Percentiles rank a stretch among this genome's conserved stretches.
phyloP scores from a whole-genome alignment of 2,113 vertebrate species.

The Catharus bicknelli region DNA sequence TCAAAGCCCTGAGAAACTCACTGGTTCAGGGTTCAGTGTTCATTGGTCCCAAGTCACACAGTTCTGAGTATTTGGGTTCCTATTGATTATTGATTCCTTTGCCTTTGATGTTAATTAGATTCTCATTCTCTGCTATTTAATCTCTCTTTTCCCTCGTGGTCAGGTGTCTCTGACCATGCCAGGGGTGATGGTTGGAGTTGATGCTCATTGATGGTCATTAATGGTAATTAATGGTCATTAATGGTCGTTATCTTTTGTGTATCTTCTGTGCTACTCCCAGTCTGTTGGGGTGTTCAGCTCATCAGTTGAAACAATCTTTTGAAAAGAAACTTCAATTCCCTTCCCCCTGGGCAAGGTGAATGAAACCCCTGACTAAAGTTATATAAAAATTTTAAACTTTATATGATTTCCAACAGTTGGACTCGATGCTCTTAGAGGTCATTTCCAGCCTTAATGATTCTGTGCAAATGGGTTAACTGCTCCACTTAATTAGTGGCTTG shows the following conservation, averaged over 20 bases:
- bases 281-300: not conserved
- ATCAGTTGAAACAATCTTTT: not conserved
- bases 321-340: not conserved
- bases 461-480: no score
- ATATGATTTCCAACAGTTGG: not conserved
- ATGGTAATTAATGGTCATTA: not conserved
- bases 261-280: not conserved
- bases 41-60: not conserved
- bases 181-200: not conserved
- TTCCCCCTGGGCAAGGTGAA: not conserved
- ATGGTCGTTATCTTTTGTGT: not conserved
- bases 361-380: not conserved
- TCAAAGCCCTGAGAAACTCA: not conserved
- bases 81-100: not conserved
- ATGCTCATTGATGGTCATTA: not conserved
- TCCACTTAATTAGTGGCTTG: no score
- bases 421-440: not conserved
- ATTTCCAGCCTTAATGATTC: no score
- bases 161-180: not conserved
- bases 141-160: not conserved
- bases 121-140: not conserved
- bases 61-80: not conserved
- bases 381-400: not conserved
- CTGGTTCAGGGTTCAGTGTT: not conserved
- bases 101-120: accelerated